phyloP scores from a whole-genome alignment of 2,797 vertebrate species.

The Tamandua tetradactyla region DNA sequence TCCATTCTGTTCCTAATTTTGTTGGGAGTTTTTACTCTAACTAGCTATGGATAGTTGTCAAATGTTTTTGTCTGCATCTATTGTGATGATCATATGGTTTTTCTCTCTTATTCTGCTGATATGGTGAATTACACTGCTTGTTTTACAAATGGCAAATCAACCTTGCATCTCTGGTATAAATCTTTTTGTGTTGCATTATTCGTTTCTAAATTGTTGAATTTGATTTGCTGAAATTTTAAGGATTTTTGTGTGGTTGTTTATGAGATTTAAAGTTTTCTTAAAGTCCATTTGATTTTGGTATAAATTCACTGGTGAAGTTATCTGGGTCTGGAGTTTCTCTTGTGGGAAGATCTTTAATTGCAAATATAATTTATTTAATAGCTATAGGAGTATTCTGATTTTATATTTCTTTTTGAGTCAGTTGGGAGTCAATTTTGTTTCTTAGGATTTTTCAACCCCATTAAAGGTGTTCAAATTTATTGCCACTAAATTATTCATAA shows the following conservation, averaged over 20 bases:
- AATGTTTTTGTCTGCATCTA: background rate
- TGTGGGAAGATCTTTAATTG: background rate
- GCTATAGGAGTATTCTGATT: background rate
- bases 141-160: background rate
- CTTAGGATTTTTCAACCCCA: background rate
- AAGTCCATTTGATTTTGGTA: background rate
- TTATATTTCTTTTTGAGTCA: background rate
- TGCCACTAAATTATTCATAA: background rate
- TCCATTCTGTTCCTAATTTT: background rate
- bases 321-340: background rate
- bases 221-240: conserved; percentile 8
- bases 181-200: background rate
- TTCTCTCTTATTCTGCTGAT: background rate
- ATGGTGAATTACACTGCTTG: background rate
- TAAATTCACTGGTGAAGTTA: background rate
- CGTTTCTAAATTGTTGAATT: background rate
- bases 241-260: background rate
- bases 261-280: background rate
- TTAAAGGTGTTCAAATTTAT: background rate
- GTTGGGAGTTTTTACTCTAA: background rate
- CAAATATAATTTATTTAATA: background rate
- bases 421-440: background rate
- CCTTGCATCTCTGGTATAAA: background rate
- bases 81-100: background rate
- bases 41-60: background rate